Percentiles rank a stretch among this genome's conserved stretches.
phyloP scores from a whole-genome alignment of 2,797 vertebrate species.

The Takifugu ocellatus region DNA sequence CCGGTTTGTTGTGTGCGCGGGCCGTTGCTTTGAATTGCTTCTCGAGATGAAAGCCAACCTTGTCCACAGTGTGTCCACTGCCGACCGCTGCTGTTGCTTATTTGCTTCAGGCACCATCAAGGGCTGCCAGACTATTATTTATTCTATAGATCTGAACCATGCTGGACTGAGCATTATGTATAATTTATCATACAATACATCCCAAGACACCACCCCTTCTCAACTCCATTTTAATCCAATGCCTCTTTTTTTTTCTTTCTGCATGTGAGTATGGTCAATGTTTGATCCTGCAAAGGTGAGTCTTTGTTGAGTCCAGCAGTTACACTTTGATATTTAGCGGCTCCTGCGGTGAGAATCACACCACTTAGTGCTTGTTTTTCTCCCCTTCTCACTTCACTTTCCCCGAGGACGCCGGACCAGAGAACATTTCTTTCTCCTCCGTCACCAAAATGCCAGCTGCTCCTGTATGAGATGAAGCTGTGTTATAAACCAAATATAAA shows the following conservation, averaged over 20 bases:
- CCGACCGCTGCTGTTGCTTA: slow-evolving; percentile 56
- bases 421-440: slow-evolving; percentile 46
- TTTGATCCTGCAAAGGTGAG: slow-evolving; percentile 39
- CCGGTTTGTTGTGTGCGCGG: slow-evolving; percentile 69
- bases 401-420: slow-evolving; percentile 28
- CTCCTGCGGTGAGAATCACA: slow-evolving; percentile 34
- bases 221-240: slow-evolving; percentile 57
- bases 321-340: slow-evolving; percentile 54
- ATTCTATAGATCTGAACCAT: slow-evolving; percentile 52
- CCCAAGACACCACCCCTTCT: slow-evolving; percentile 45
- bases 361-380: slow-evolving; percentile 19
- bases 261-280: slow-evolving; percentile 36
- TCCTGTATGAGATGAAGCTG: slow-evolving; percentile 73
- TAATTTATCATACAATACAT: slow-evolving; percentile 73
- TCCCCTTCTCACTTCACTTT: slow-evolving; percentile 13
- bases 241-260: slow-evolving; percentile 29
- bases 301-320: slow-evolving; percentile 58
- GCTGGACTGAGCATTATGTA: slow-evolving; percentile 66
- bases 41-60: slow-evolving; percentile 76
- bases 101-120: slow-evolving; percentile 68
- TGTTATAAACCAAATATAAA: slow-evolving; percentile 80
- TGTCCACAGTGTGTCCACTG: slow-evolving; percentile 66
- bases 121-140: slow-evolving; percentile 46
- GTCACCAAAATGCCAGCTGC: slow-evolving; percentile 56
- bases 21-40: slow-evolving; percentile 64